Evolutionary conservation across 1,140 invertebrate species (phyloP).

Genomic region (Bombus waltoni): DNA sequence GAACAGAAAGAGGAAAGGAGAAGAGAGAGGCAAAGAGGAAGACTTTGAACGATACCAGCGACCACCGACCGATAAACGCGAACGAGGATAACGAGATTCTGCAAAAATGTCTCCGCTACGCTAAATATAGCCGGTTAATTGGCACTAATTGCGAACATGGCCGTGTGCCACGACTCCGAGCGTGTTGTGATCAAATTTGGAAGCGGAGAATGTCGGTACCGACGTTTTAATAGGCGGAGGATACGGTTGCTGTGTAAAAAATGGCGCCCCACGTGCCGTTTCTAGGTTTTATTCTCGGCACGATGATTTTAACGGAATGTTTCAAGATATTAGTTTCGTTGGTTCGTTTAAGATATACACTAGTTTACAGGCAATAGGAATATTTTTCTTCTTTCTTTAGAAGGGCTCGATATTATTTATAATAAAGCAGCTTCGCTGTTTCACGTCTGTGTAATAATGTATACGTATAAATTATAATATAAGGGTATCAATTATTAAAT

Average conservation of each 20-base stretch:
- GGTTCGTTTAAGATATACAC: no score
- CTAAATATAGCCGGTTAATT: slow-evolving; percentile 44
- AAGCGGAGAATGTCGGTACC: not conserved
- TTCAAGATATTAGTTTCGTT: no score
- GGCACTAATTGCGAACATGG: slow-evolving; percentile 31
- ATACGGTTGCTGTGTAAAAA: not conserved
- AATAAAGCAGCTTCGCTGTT: no score
- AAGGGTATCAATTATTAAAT: no score
- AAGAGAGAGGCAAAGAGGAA: slow-evolving; percentile 61
- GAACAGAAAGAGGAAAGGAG: slow-evolving; percentile 37
- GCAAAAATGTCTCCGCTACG: not conserved
- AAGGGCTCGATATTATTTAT: no score
- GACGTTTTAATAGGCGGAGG: slow-evolving; percentile 5
- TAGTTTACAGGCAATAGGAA: fast-evolving
- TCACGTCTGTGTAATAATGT: no score
- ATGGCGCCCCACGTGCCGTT: not conserved
- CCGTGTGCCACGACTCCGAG: not conserved
- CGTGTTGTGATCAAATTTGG: not conserved
- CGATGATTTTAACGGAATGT: no score
- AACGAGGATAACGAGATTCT: slow-evolving; percentile 66
- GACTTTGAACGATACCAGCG: slow-evolving; percentile 58
- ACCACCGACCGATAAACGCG: slow-evolving; percentile 57
- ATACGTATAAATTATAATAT: no score
- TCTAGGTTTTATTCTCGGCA: not conserved
- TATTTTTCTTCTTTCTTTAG: no score